Evolutionary conservation across 2,888 invertebrate genomes (phyloP), one percentile per base, ranked within the genome.

Genomic region (Eulithis testata): DNA sequence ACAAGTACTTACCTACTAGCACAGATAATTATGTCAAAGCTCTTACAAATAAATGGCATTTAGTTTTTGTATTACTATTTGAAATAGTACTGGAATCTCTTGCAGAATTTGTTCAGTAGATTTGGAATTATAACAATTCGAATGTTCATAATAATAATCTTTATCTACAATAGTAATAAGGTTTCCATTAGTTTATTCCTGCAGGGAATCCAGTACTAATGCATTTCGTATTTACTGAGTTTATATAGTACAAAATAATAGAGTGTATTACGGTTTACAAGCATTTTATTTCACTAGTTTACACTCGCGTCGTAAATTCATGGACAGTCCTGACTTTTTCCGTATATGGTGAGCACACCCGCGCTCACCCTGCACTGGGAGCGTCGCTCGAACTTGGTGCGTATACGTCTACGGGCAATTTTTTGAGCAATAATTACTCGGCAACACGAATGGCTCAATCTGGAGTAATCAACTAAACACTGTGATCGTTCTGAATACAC

Each of bases 161-260:
- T 36, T 31, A 47, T 56, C 2, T 7, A 4, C 9, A 12, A n/a
- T 55, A 56, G 44, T 31, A 44, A 7, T 56, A 56, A 56, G 56
- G 78, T 80, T 77, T 77, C 78, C 75, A 73, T 72, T 79, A 70
- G 73, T 69, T 74, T 74, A 21, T 36, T 37, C 2, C 45, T 55
- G 56, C 58, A 50, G 58, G 43, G 40, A 50, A 40, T 50, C 58
- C 50, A 58, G 73, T 76, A 72, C 75, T 76, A 72, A 67, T 60
- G n/a, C 51, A 52, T 59, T 43, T 59, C 51, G 59, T 59, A 59
- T 62, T 62, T 58, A 60, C 64, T 68, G 54, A 21, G 51, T 61
- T 68, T 63, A 53, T 75, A 53, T 75, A 70, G 66, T 76, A 70
- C 79, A 76, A 85, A 86, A 86, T 85, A 84, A 86, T 85, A 83